Percentiles rank a stretch among this genome's conserved stretches.
These are phyloP conservation scores for Chaenodraco wilsoni DNA, from an alignment of 2,797 vertebrate genomes.

Conservation along the genomic window DNA sequence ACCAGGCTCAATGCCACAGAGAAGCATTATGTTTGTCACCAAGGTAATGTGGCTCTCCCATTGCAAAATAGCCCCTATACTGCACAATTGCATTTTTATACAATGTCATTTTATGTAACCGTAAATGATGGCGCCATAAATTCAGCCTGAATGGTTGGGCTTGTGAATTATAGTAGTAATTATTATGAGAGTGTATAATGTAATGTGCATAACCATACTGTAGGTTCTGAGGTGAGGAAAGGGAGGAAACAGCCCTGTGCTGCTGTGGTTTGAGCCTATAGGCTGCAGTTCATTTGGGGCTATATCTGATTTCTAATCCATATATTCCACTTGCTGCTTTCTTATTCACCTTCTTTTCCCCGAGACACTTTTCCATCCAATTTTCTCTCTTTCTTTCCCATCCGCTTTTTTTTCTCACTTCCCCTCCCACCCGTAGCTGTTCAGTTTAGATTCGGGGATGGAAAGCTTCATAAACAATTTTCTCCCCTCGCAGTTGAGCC, in stretches of 20 bases:
- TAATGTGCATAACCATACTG: slow-evolving; percentile 69
- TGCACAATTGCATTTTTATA: slow-evolving; percentile 77
- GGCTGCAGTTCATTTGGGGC: slow-evolving; percentile 63
- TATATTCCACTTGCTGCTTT: slow-evolving; percentile 76
- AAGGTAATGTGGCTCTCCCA: slow-evolving; percentile 64
- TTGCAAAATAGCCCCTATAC: slow-evolving; percentile 71
- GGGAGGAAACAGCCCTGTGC: slow-evolving; percentile 43
- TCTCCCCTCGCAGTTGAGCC: slow-evolving; percentile 78
- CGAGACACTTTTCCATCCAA: slow-evolving; percentile 78
- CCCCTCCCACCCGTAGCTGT: slow-evolving; percentile 63
- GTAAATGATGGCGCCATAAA: slow-evolving; percentile 76
- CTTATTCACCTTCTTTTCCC: slow-evolving; percentile 76
- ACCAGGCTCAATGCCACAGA: slow-evolving; percentile 52
- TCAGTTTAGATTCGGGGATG: slow-evolving; percentile 82
- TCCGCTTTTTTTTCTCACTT: slow-evolving; percentile 50
- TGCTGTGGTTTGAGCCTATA: slow-evolving; percentile 43
- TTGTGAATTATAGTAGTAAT: slow-evolving; percentile 79
- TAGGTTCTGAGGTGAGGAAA: slow-evolving; percentile 66
- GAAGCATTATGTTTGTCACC: slow-evolving; percentile 75
- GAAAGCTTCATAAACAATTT: slow-evolving; percentile 88
- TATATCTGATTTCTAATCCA: slow-evolving; percentile 81
- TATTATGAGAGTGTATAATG: slow-evolving; percentile 75
- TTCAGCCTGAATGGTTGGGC: slow-evolving; percentile 76
- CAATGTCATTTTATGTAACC: slow-evolving; percentile 77
- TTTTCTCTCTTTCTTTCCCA: slow-evolving; percentile 76